phyloP scores from a whole-genome alignment of 2,888 invertebrate species.

The Drosophila anomalipes region DNA sequence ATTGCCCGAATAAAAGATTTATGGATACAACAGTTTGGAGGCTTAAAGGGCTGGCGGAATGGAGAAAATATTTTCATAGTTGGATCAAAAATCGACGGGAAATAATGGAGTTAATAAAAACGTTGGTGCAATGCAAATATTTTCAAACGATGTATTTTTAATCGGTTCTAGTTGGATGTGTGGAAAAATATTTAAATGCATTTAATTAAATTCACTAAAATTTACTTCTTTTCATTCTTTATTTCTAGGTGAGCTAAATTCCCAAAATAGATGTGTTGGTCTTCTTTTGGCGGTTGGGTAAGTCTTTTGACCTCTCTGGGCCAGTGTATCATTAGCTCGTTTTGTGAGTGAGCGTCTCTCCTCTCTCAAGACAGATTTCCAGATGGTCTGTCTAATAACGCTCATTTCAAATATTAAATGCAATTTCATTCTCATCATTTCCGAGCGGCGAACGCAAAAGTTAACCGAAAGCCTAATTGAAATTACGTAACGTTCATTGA shows the following conservation, averaged over 20 bases:
- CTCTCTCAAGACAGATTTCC: not conserved
- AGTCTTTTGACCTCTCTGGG: conserved; percentile 64
- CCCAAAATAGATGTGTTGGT: not conserved
- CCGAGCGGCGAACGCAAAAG: conserved; percentile 35
- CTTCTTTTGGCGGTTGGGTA: conserved; percentile 36
- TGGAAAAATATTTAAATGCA: not conserved
- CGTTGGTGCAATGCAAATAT: not conserved
- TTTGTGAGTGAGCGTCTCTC: conserved; percentile 26
- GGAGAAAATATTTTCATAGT: conserved; percentile 34
- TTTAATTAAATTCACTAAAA: not conserved
- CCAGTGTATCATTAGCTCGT: conserved; percentile 44
- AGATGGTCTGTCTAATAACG: conserved; percentile 52
- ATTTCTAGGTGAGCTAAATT: conserved; percentile 51
- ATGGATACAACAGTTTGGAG: conserved; percentile 47
- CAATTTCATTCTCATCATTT: conserved; percentile 78
- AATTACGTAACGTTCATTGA: conserved; percentile 82
- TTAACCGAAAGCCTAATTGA: conserved; percentile 69
- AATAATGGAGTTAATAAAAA: conserved; percentile 10
- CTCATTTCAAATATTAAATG: conserved; percentile 63
- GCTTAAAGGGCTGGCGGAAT: not conserved
- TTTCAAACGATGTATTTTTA: not conserved
- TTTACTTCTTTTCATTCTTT: conserved; percentile 3
- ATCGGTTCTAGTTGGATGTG: not conserved
- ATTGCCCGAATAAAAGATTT: conserved; percentile 63
- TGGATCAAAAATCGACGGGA: conserved; percentile 15